These are phyloP conservation scores for Chironomus riparius DNA, from an alignment of 2,888 invertebrate species.

Conservation along the genomic window DNA sequence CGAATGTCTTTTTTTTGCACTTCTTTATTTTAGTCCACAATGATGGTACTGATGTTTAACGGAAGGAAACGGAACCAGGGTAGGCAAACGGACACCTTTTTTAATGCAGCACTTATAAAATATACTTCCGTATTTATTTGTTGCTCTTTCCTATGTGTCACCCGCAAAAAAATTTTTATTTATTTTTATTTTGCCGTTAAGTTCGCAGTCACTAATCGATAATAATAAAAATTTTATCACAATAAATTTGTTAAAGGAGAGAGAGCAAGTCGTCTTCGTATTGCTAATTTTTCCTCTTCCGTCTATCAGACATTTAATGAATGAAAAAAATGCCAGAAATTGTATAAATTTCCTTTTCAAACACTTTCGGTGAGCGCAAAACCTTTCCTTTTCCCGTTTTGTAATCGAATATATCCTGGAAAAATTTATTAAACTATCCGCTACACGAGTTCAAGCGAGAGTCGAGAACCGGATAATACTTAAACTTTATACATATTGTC, in stretches of 20 bases:
- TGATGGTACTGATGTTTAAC: conserved; percentile 21
- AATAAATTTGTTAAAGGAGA: not conserved
- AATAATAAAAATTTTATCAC: not conserved
- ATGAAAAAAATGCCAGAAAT: not conserved
- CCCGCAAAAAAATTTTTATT: not conserved
- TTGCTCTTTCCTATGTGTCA: conserved; percentile 11
- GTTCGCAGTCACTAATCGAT: not conserved
- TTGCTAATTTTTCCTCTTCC: conserved; percentile 3
- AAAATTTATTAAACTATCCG: conserved; percentile 28
- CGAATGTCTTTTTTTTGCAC: not conserved
- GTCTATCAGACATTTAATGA: conserved; percentile 1
- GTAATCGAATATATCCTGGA: conserved; percentile 27
- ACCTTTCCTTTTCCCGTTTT: conserved; percentile 14
- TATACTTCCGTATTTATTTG: conserved; percentile 26
- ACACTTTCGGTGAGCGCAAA: not conserved
- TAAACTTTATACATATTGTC: conserved; percentile 27
- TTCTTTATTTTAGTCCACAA: not conserved
- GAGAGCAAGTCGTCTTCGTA: not conserved
- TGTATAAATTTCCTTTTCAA: conserved; percentile 1
- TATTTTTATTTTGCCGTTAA: not conserved
- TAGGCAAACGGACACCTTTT: conserved; percentile 18
- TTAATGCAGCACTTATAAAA: conserved; percentile 22
- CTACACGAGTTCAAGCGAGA: conserved; percentile 21
- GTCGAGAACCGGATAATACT: conserved; percentile 27
- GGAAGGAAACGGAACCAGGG: conserved; percentile 9